Conservation (phyloP, 2,797 vertebrate genomes). For the Myotis vivesi region DNA sequence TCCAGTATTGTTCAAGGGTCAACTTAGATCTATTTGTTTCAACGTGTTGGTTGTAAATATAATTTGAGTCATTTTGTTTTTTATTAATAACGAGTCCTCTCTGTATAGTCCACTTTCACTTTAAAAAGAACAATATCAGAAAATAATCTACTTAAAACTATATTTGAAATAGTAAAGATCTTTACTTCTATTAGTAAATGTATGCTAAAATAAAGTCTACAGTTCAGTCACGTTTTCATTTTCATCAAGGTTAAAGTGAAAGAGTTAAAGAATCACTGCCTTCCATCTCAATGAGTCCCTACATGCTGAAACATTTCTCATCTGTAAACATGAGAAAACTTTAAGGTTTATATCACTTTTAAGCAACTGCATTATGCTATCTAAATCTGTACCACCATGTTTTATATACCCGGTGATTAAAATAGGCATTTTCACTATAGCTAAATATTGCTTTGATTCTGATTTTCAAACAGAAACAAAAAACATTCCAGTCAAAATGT, state of each 20-base stretch:
- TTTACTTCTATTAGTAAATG: neutral
- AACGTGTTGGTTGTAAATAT: neutral
- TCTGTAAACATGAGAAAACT: neutral
- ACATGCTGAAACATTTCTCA: neutral
- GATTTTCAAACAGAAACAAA: neutral
- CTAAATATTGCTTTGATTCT: constrained; percentile 56
- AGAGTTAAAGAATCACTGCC: neutral
- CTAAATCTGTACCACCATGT: neutral
- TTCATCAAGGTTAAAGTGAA: neutral
- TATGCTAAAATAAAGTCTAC: neutral
- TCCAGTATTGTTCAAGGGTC: neutral
- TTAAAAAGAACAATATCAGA: neutral
- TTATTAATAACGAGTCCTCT: neutral
- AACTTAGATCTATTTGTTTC: neutral
- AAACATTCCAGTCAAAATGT: neutral
- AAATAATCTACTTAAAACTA: neutral
- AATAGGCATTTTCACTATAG: constrained; percentile 48
- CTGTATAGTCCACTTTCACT: neutral
- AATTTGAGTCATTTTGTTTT: neutral
- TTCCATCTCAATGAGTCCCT: neutral
- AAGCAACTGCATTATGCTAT: neutral
- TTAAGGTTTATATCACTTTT: neutral
- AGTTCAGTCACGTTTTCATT: neutral
- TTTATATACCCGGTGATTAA: constrained; percentile 3
- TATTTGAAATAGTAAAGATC: neutral